phyloP scores from a whole-genome alignment of 2,797 vertebrate genomes.

The Hipposideros larvatus region DNA sequence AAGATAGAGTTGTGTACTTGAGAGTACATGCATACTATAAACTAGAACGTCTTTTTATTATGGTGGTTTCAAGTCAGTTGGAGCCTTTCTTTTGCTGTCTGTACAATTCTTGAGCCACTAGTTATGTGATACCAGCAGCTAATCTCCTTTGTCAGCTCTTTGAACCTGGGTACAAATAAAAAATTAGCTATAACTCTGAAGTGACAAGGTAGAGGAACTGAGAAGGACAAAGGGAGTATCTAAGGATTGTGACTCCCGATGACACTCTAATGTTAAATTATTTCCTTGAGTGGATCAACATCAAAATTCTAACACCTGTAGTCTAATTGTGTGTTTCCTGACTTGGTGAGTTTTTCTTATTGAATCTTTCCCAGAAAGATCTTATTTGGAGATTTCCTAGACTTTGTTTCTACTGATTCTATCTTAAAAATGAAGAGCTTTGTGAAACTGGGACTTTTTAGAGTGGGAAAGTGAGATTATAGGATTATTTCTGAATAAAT shows the following conservation, averaged over 20 bases:
- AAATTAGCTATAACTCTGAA: background rate
- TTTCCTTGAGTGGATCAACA: background rate
- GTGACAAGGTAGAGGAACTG: background rate
- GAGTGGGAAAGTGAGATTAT: background rate
- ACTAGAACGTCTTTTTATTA: background rate
- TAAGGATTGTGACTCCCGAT: background rate
- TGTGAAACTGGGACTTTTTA: background rate
- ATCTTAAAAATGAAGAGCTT: slow-evolving; percentile 25
- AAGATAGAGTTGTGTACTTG: background rate
- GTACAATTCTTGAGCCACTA: background rate
- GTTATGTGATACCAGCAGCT: background rate
- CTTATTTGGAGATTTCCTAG: background rate
- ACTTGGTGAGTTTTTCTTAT: background rate
- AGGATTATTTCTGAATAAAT: slow-evolving; percentile 17
- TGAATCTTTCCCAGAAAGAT: background rate
- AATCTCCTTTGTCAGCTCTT: background rate
- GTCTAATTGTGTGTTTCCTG: background rate
- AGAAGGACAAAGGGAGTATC: background rate
- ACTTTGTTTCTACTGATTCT: background rate
- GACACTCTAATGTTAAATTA: background rate
- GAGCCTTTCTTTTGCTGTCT: background rate
- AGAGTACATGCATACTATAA: background rate
- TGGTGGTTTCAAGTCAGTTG: background rate
- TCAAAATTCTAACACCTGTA: background rate
- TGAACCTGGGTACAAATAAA: slow-evolving; percentile 4